Base-by-base conservation (phyloP, 2,888 invertebrate species). In the Lepidochrysops patricia region DNA sequence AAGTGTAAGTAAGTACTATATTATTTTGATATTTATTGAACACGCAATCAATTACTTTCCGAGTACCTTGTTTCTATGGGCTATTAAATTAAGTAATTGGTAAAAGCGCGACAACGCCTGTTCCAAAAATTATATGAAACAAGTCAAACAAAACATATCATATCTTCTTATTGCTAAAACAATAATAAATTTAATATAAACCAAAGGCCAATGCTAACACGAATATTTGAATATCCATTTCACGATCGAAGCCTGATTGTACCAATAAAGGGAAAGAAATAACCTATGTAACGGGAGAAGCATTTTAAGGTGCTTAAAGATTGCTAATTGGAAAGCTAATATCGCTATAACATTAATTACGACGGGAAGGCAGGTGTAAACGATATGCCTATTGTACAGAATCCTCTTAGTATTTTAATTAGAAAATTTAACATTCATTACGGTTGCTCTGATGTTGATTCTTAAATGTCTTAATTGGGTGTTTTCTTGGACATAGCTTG, bases 241-340 rank as follows among this genome's bases (percentile, higher is more conserved):
- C 35, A 34, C 7, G 13, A 57, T 43, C 37, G 26, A 13, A 27
- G 48, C 27, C 13, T 25, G 58, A 50, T 34, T 50, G 34, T 58
- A 58, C 49, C 34, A 50, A 34, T 34, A 34, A 50, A 23, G 37
- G 34, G 26, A 50, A 50, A 58, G 58, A 50, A 50, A 34, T 50
- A 52, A 52, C 58, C 58, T 52, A 50, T 67, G 78, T 69, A 80
- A 80, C 80, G 72, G 69, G 77, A 82, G 77, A 78, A 71, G 80
- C 79, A 74, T 82, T 80, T 79, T 77, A 74, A 80, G 79, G 76
- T 75, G 81, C 79, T 85, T 84, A 84, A 84, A 86, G 78, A 79
- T 75, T 77, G 74, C 79, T 86, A 87, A 86, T 87, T 86, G 85
- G 82, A 84, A 85, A 86, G 85, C 85, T 87, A 86, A 87, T 86